Evolutionary conservation across 2,113 vertebrate genomes (phyloP).

Genomic region (Gambusia holbrooki): DNA sequence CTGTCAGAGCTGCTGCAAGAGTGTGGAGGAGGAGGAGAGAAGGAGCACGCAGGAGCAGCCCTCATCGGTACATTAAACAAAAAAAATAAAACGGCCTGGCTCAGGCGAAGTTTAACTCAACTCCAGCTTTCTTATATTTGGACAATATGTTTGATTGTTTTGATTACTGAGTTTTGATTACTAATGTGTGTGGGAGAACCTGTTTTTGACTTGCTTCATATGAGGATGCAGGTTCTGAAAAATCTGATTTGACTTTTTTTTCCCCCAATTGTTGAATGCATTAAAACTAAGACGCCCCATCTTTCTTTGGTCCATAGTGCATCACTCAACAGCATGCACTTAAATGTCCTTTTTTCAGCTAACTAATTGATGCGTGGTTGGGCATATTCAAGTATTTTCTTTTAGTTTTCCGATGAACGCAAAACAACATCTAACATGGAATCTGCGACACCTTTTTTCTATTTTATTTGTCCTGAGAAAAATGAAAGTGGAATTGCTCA

Average conservation of each 20-base stretch:
- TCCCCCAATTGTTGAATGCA: not conserved
- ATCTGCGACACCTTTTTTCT: not conserved
- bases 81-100: slow-evolving; percentile 48
- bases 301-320: not conserved
- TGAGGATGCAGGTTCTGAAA: not conserved
- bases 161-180: not conserved
- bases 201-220: not conserved
- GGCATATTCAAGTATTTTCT: not conserved
- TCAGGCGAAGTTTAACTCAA: slow-evolving; percentile 1
- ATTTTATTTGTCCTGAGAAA: too few species aligned
- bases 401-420: not conserved
- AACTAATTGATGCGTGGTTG: not conserved
- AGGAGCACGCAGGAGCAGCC: slow-evolving; percentile 90
- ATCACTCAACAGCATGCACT: not conserved
- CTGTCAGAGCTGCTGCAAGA: slow-evolving; percentile 98
- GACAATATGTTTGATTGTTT: slow-evolving; percentile 8
- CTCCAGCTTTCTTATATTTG: slow-evolving; percentile 1
- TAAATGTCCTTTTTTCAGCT: not conserved
- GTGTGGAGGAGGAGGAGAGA: slow-evolving; percentile 96
- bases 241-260: not conserved
- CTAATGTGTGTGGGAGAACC: not conserved
- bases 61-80: slow-evolving; percentile 79
- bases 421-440: not conserved
- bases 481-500: too few species aligned
- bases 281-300: not conserved